A percentile compares a stretch with the other conserved stretches of the same genome.
Conservation (phyloP, 1,140 invertebrate genomes). For the Leptinotarsa defecta region DNA sequence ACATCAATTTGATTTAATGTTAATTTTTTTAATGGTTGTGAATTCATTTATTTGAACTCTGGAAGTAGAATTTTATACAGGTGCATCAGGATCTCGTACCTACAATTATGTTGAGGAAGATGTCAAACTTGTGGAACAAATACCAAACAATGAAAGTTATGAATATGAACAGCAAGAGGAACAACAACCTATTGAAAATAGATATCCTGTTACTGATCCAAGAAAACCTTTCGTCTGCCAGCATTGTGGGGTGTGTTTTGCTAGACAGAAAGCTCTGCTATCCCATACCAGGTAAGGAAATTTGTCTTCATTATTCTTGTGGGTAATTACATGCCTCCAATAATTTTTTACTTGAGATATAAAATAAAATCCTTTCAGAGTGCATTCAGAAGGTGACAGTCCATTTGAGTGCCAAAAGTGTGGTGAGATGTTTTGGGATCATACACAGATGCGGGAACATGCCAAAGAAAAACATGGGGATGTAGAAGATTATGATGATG, state of each 20-base stretch:
- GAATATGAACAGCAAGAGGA: conserved; percentile 29
- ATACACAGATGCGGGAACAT: conserved; percentile 69
- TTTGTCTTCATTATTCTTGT: too few relatives aligned
- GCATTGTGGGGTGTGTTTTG: conserved; percentile 77
- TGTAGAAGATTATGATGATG: conserved; percentile 56
- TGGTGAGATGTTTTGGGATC: conserved; percentile 79
- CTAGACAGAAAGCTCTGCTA: conserved; percentile 76
- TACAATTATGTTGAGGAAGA: conserved; percentile 60
- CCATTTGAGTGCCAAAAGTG: conserved; percentile 77
- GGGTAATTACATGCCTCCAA: too few relatives aligned
- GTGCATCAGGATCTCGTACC: conserved; percentile 46
- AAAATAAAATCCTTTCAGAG: conserved; percentile 61
- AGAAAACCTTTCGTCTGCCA: conserved; percentile 80
- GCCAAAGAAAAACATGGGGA: conserved; percentile 59
- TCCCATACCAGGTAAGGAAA: conserved; percentile 64
- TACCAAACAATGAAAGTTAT: conserved; percentile 51
- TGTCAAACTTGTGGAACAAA: conserved; percentile 57
- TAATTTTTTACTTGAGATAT: too few relatives aligned
- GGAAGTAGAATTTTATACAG: conserved; percentile 10
- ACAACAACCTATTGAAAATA: conserved; percentile 51
- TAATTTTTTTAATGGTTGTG: too few relatives aligned
- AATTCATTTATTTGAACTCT: too few relatives aligned
- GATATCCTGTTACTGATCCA: conserved; percentile 71
- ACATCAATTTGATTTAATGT: not conserved
- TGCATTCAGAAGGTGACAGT: conserved; percentile 63